phyloP scores from a whole-genome alignment of 2,113 vertebrate genomes.

The Coryphaenoides rupestris region DNA sequence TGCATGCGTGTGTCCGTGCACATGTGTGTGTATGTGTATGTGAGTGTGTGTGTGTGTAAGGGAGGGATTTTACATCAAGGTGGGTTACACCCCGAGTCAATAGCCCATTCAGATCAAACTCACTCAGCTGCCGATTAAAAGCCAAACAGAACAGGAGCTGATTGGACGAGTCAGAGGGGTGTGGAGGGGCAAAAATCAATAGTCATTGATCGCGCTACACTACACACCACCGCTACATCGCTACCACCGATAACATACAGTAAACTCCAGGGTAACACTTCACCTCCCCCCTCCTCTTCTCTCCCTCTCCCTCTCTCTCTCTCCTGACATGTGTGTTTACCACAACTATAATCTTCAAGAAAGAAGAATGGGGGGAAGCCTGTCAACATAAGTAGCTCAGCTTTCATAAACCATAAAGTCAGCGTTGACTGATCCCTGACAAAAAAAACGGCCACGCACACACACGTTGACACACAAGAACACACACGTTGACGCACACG shows the following conservation, averaged over 20 bases:
- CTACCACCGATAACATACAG: too few species aligned
- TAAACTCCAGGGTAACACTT: too few species aligned
- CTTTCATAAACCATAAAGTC: constrained; percentile 75
- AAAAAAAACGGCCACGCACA: too few species aligned
- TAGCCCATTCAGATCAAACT: constrained; percentile 29
- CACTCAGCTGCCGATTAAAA: constrained; percentile 34
- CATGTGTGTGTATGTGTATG: constrained; percentile 18
- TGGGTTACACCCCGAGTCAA: neutral
- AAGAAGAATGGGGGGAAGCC: constrained; percentile 58
- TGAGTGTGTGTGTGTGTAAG: constrained; percentile 44
- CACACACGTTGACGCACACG: too few species aligned
- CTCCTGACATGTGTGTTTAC: constrained; percentile 73
- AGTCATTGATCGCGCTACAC: constrained; percentile 41
- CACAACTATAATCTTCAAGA: constrained; percentile 71
- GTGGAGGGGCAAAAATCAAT: constrained; percentile 47
- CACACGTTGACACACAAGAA: too few species aligned
- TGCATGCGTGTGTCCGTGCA: too few species aligned
- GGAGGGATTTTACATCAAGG: neutral
- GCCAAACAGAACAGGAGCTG: constrained; percentile 5
- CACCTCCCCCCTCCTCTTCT: constrained; percentile 46
- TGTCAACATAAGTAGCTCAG: constrained; percentile 78
- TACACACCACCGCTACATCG: too few species aligned
- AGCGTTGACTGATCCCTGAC: constrained; percentile 73
- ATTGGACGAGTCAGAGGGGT: constrained; percentile 12
- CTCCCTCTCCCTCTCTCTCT: constrained; percentile 34